Percentiles rank a stretch among this genome's conserved stretches.
Evolutionary conservation across 1,140 invertebrate species (phyloP).

Genomic region (Atta colombica): DNA sequence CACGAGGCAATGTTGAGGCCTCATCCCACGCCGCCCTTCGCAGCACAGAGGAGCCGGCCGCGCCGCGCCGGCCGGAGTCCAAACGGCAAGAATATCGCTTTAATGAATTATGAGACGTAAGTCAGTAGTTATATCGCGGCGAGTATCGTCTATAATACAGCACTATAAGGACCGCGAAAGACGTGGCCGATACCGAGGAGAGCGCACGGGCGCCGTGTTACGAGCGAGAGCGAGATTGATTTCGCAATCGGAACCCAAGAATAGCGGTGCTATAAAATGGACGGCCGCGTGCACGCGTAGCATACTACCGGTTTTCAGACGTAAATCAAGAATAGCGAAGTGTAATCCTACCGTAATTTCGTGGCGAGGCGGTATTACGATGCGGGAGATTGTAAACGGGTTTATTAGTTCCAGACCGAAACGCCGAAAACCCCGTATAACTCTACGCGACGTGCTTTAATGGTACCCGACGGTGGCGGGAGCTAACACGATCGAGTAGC

Average conservation of each 20-base stretch:
- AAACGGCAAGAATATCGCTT: constrained; percentile 64
- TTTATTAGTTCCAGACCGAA: constrained; percentile 64
- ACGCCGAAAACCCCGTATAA: constrained; percentile 45
- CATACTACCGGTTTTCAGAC: constrained; percentile 71
- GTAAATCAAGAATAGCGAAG: constrained; percentile 75
- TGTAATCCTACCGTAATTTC: constrained; percentile 69
- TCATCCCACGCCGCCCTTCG: constrained; percentile 23
- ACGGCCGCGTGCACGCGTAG: not conserved
- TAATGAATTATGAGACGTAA: constrained; percentile 76
- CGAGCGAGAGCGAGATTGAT: constrained; percentile 77
- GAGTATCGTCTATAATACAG: constrained; percentile 68
- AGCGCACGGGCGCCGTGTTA: constrained; percentile 69
- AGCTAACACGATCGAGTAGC: constrained; percentile 40
- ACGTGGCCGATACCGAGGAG: constrained; percentile 65
- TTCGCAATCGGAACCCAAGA: constrained; percentile 77
- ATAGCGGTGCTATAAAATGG: constrained; percentile 71
- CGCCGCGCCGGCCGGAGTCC: not conserved
- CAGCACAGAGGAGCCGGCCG: constrained; percentile 8
- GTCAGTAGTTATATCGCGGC: constrained; percentile 71
- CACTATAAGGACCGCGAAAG: constrained; percentile 4
- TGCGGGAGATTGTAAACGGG: constrained; percentile 57
- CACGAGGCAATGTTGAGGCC: not conserved
- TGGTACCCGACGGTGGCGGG: constrained; percentile 14
- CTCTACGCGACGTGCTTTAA: constrained; percentile 51
- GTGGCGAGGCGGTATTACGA: constrained; percentile 44